Conservation (phyloP, 30 jellyfish, hydroid and myxozoan species). For the Chrysaora quinquecirrha region DNA sequence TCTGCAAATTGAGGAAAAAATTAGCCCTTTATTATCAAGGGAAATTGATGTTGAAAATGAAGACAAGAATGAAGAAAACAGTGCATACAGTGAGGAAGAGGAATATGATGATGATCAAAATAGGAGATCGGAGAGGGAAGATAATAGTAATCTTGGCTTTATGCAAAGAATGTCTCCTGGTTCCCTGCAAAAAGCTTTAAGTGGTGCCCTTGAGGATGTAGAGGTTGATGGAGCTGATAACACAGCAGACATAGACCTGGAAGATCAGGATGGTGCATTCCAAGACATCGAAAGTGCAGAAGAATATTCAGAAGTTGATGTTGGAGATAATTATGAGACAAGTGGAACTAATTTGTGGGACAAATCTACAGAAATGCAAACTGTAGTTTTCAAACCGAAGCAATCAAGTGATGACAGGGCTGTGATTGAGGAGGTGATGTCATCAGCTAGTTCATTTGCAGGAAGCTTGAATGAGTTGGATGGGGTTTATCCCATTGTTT, state of each 20-base stretch:
- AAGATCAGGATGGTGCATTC: background rate
- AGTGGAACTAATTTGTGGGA: background rate
- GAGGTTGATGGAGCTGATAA: too few relatives aligned
- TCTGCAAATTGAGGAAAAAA: too few relatives aligned
- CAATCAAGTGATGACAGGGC: background rate
- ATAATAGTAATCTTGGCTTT: background rate
- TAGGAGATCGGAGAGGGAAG: too few relatives aligned
- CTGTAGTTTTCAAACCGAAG: constrained; percentile 38
- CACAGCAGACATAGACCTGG: too few relatives aligned
- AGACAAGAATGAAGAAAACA: too few relatives aligned
- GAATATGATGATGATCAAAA: too few relatives aligned
- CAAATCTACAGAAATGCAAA: constrained; percentile 6
- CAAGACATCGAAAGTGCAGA: background rate
- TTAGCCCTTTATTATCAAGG: too few relatives aligned
- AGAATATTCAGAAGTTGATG: background rate
- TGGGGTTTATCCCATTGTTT: constrained; percentile 61
- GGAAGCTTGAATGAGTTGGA: constrained; percentile 33
- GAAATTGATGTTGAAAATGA: too few relatives aligned
- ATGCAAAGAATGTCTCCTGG: constrained; percentile 50
- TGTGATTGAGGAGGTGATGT: background rate
- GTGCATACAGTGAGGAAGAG: too few relatives aligned
- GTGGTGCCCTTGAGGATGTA: constrained; percentile 28
- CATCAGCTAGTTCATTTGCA: background rate
- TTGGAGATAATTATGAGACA: background rate
- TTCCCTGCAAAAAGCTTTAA: constrained; percentile 43